Base-by-base conservation (phyloP, 1,140 invertebrate genomes). In the Drosophila tropicalis region DNA sequence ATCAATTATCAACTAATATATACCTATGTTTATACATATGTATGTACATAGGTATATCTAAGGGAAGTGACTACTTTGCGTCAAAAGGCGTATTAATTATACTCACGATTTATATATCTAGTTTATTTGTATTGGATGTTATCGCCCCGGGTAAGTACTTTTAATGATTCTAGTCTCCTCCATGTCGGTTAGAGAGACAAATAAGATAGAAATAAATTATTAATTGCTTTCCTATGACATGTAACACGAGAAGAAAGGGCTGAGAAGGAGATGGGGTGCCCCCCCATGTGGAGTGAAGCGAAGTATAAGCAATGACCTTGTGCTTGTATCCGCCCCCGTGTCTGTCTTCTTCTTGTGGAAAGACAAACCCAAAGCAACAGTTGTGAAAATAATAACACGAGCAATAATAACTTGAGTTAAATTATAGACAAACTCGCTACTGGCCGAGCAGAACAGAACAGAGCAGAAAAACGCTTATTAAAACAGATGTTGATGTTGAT, bases 401-500 rank as follows among this genome's bases (percentile, higher is more conserved):
- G 47, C 40, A 57, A 57, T 32, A 63, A 51, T 51, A 51, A 51
- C 44, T 51, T 51, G 44, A 3, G 44, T 51, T 22, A 51, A 51
- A 51, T 51, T 51, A 51, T 51, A 66, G 29, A 15, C 12, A n/a
- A 39, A 61, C 44, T 51, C 44, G 44, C 17, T 19, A 4, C 17
- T 17, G 17, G 44, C 5, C 1, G 7, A 22, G 34, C 34, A 19
- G 12, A 51, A 51, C 17, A 47, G 44, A 19, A 17, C 17, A 22
- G 17, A 51, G 19, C 17, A 22, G 17, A 4, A 17, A 29, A 22
- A 25, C 17, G 32, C 66, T 70, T 15, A 44, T 72, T 60, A 54
- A 60, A 86, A 72, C 83, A 86, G 79, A 87, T 86, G 82, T 87
- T 83, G 36, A n/a, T 13, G 32, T 36, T 63, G 65, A 58, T 65